These are phyloP conservation scores for Dione vanillae DNA, from an alignment of 2,888 invertebrate species.

Conservation along the genomic window DNA sequence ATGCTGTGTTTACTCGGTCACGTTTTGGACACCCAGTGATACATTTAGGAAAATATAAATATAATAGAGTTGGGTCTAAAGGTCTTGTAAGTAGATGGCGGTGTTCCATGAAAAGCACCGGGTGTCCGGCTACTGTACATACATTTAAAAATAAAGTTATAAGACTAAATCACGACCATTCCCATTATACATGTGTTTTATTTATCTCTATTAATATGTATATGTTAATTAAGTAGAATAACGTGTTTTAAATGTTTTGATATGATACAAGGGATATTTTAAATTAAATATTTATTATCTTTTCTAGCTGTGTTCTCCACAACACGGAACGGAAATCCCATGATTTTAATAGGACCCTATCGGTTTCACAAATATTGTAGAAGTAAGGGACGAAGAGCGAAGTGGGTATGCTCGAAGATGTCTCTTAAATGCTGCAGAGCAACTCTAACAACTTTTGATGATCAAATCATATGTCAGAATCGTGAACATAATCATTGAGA, in stretches of 20 bases:
- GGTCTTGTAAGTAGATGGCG: conserved; percentile 46
- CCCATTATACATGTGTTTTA: conserved; percentile 8
- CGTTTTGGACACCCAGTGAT: conserved; percentile 56
- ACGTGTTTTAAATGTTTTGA: background rate
- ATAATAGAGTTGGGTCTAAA: conserved; percentile 42
- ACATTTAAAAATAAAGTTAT: conserved; percentile 31
- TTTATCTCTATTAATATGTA: background rate
- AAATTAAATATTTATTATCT: background rate
- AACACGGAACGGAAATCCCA: conserved; percentile 50
- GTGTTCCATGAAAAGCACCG: conserved; percentile 47
- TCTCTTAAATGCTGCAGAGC: conserved; percentile 49
- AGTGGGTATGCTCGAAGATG: conserved; percentile 56
- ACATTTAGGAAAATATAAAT: conserved; percentile 49
- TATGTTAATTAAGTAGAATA: background rate
- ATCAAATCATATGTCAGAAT: conserved; percentile 43
- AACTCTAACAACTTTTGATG: conserved; percentile 48
- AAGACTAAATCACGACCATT: conserved; percentile 2
- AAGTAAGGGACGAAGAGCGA: conserved; percentile 50
- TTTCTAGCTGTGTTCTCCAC: conserved; percentile 39
- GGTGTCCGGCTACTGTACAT: conserved; percentile 40
- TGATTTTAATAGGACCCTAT: conserved; percentile 50
- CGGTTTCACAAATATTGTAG: conserved; percentile 59
- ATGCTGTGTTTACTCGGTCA: conserved; percentile 51
- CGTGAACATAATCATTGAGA: conserved; percentile 34
- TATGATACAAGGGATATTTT: background rate